Conservation (phyloP, 2,113 vertebrate genomes). For the Atrichornis clamosus region DNA sequence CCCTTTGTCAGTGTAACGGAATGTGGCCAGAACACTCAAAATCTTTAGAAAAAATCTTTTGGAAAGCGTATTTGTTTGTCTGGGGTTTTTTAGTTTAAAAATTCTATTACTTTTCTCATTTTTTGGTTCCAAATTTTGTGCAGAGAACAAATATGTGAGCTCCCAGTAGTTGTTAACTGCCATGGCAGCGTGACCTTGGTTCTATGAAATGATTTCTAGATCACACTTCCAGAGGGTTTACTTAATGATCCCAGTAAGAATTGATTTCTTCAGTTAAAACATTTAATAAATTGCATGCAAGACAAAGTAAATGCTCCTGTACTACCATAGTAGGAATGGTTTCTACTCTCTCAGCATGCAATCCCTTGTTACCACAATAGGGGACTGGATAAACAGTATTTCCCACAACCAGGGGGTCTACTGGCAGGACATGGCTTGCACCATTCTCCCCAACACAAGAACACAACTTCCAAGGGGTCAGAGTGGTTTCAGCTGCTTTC, state of each 20-base stretch:
- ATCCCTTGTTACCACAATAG: neutral
- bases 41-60: neutral
- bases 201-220: neutral
- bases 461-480: neutral
- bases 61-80: neutral
- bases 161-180: neutral
- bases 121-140: neutral
- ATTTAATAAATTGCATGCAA: neutral
- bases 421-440: neutral
- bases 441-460: fast-evolving
- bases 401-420: neutral
- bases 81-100: neutral
- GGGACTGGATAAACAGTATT: neutral
- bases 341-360: neutral
- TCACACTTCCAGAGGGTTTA: neutral
- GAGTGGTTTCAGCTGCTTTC: neutral
- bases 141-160: neutral
- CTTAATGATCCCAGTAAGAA: neutral
- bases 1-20: neutral
- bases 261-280: neutral
- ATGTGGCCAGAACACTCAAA: neutral
- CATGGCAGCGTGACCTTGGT: neutral
- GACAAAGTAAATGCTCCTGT: neutral
- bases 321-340: neutral
- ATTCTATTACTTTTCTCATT: neutral